phyloP scores from a whole-genome alignment of 1,140 invertebrate genomes.

The Chrysopa pallens region DNA sequence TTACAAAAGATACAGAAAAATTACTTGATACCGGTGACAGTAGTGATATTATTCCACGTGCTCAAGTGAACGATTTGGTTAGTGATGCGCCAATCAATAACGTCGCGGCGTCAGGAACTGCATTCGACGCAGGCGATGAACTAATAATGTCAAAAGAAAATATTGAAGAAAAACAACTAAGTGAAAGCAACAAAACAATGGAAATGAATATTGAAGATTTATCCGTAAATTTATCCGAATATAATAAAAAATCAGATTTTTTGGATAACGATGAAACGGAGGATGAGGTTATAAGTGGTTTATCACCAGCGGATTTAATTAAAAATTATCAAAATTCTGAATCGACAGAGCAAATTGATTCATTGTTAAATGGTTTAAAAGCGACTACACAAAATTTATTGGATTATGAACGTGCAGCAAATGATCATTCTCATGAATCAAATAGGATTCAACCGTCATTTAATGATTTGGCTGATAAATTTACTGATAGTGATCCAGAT shows the following conservation, averaged over 20 bases:
- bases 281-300: not conserved
- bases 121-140: constrained; percentile 14
- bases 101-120: constrained; percentile 8
- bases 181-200: constrained; percentile 2
- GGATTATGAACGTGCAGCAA: constrained; percentile 24
- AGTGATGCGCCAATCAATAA: constrained; percentile 6
- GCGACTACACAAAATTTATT: constrained; percentile 28
- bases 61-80: constrained; percentile 7
- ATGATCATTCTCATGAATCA: constrained; percentile 15
- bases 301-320: not conserved
- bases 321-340: constrained; percentile 7
- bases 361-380: constrained; percentile 16
- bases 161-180: constrained; percentile 7
- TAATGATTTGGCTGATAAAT: constrained; percentile 25
- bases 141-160: constrained; percentile 9
- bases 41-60: constrained; percentile 3
- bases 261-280: not conserved
- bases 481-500: constrained; percentile 31
- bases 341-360: constrained; percentile 9
- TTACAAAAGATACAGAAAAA: constrained; percentile 13
- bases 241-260: not conserved
- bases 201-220: not conserved
- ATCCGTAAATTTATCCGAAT: not conserved
- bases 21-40: constrained; percentile 7
- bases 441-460: constrained; percentile 9